These are phyloP conservation scores for Rhizoglyphus robini DNA, from an alignment of 1,140 invertebrate species.

Conservation along the genomic window DNA sequence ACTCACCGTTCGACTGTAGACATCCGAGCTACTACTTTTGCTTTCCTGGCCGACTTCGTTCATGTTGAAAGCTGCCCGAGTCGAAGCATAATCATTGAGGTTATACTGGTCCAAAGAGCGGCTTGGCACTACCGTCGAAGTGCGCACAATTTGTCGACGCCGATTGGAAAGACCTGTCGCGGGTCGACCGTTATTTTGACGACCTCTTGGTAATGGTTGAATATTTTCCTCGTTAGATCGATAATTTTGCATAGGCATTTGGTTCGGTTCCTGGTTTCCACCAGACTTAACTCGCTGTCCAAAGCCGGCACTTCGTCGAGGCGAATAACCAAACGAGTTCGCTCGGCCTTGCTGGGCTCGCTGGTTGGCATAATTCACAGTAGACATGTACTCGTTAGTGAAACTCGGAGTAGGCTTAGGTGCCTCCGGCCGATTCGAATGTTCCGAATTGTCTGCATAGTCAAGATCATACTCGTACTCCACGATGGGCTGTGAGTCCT, in stretches of 20 bases:
- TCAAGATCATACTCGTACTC: slow-evolving; percentile 9
- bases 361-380: too few species aligned
- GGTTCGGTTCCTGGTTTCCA: neutral
- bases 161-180: too few species aligned
- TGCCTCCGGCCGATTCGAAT: neutral
- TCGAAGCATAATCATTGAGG: neutral
- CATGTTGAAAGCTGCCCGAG: neutral
- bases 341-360: neutral
- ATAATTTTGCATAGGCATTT: too few species aligned
- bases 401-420: neutral
- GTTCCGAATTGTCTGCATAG: slow-evolving; percentile 1
- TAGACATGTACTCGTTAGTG: neutral
- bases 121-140: neutral
- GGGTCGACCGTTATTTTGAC: neutral
- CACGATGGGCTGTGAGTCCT: slow-evolving; percentile 14
- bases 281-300: slow-evolving; percentile 17
- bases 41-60: neutral
- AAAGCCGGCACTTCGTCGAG: neutral
- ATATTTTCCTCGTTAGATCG: neutral
- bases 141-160: neutral
- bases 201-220: neutral
- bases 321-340: neutral
- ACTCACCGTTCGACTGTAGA: too few species aligned
- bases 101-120: neutral
- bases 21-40: neutral